Conservation (phyloP, 1,140 invertebrate species). For the Liolophura sinensis region DNA sequence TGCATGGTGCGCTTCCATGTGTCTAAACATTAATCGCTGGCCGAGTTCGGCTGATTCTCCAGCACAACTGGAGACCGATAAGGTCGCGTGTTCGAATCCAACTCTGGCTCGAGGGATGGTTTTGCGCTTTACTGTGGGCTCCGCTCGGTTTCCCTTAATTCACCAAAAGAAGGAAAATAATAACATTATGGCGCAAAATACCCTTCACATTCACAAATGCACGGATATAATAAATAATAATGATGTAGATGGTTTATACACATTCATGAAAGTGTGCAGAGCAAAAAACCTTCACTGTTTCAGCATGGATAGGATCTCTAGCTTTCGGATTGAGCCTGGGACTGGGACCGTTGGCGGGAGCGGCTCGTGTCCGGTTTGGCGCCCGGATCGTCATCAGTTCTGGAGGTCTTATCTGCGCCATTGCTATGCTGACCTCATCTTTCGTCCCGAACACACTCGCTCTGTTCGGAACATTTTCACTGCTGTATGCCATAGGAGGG, state of each 20-base stretch:
- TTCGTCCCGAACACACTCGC: constrained; percentile 10
- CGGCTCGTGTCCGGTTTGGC: constrained; percentile 10
- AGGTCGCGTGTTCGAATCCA: too few species aligned
- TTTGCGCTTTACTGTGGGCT: neutral
- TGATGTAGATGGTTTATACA: neutral
- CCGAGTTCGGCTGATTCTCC: too few species aligned
- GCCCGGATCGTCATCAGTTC: constrained; percentile 7
- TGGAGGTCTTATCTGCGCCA: constrained; percentile 16
- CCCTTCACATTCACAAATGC: neutral
- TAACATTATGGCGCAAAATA: too few species aligned
- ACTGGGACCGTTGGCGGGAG: constrained; percentile 15
- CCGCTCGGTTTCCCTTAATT: neutral
- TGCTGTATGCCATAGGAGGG: constrained; percentile 14
- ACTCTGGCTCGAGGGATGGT: too few species aligned
- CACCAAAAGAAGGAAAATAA: neutral
- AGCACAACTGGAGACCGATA: too few species aligned
- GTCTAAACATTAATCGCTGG: too few species aligned
- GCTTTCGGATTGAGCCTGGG: constrained; percentile 13
- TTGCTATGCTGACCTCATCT: constrained; percentile 13
- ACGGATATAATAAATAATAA: neutral
- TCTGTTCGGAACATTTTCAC: constrained; percentile 16
- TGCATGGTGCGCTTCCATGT: too few species aligned
- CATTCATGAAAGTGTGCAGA: too few species aligned
- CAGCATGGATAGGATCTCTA: constrained; percentile 22
- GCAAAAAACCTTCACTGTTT: neutral